These are phyloP conservation scores for Spisula solida DNA, from an alignment of 2,888 invertebrate species.

Conservation along the genomic window DNA sequence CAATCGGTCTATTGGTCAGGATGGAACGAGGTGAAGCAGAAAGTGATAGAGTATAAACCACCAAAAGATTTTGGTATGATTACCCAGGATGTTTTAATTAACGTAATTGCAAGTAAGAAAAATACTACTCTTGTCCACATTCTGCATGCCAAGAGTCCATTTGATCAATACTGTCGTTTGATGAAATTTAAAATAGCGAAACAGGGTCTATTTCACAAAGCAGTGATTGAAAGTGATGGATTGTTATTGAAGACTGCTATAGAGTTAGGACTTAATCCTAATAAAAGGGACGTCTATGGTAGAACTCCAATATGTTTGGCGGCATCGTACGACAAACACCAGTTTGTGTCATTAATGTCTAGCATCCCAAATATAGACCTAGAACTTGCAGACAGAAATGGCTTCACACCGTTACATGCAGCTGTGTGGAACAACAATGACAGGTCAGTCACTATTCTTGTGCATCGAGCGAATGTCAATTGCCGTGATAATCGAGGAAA, in stretches of 20 bases:
- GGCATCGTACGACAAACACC: neutral
- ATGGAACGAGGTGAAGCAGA: neutral
- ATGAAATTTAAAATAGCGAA: constrained; percentile 31
- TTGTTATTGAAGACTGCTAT: constrained; percentile 24
- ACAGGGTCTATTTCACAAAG: constrained; percentile 45
- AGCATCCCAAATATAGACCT: constrained; percentile 9
- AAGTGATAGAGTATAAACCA: neutral
- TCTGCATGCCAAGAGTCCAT: constrained; percentile 22
- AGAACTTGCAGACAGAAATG: constrained; percentile 30
- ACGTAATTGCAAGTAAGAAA: constrained; percentile 32
- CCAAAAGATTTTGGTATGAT: neutral
- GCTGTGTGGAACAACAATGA: constrained; percentile 7
- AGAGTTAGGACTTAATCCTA: constrained; percentile 31
- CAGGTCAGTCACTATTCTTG: neutral
- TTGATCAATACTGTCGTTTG: neutral
- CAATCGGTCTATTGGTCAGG: neutral
- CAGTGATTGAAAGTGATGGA: constrained; percentile 35
- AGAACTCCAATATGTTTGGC: constrained; percentile 42
- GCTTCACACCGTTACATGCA: constrained; percentile 43
- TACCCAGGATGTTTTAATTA: neutral
- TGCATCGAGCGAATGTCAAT: constrained; percentile 27
- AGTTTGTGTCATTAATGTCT: neutral
- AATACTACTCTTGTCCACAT: constrained; percentile 12
- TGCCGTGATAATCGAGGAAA: constrained; percentile 40
- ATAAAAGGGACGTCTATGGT: constrained; percentile 47